phyloP scores from a whole-genome alignment of 2,888 invertebrate genomes.

The Meloe dianella region DNA sequence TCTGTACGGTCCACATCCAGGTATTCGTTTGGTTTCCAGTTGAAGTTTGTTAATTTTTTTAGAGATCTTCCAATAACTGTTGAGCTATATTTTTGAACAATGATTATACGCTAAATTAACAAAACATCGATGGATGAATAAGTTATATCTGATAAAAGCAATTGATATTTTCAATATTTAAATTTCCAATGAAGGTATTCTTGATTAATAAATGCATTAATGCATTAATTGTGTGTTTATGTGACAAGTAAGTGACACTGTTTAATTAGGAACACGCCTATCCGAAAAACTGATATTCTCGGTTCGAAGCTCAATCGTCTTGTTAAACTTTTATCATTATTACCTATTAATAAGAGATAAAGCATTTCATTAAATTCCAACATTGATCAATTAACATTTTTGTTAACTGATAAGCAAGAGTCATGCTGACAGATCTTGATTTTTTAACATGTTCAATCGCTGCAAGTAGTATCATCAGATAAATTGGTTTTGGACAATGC shows the following conservation, averaged over 20 bases:
- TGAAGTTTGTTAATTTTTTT: neutral
- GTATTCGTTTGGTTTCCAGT: neutral
- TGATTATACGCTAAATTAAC: neutral
- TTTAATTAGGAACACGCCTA: no score
- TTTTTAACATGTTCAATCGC: constrained; percentile 32
- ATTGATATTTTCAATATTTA: no score
- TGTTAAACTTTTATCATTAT: no score
- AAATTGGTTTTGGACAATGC: constrained; percentile 41
- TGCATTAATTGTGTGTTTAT: no score
- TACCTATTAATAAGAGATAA: no score
- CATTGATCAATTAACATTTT: constrained; percentile 57
- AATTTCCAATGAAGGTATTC: no score
- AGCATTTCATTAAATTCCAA: no score
- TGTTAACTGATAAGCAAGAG: constrained; percentile 48
- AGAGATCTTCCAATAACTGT: neutral
- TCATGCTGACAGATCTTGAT: constrained; percentile 48
- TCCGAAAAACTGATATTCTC: no score
- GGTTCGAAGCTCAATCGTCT: no score
- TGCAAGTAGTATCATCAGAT: constrained; percentile 35
- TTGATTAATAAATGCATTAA: no score
- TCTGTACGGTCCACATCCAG: neutral
- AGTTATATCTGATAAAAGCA: constrained; percentile 56
- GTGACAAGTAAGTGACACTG: no score
- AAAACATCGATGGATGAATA: constrained; percentile 53
- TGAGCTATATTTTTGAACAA: neutral